Conservation (phyloP, 2,797 vertebrate genomes). For the Acestrorhynchus altus region DNA sequence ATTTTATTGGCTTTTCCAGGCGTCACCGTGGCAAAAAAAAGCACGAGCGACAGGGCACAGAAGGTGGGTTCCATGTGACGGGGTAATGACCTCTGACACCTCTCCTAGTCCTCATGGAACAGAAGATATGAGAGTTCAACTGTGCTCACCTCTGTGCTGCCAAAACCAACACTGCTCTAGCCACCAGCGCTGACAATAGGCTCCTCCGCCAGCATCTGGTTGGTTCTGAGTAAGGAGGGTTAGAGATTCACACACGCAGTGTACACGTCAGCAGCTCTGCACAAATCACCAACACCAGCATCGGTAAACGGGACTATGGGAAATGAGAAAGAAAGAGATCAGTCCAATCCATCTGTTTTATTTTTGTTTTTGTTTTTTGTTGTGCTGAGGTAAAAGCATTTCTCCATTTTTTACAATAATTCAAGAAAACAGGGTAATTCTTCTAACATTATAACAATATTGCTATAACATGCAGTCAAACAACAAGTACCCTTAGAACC, state of each 20-base stretch:
- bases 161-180: conserved; percentile 24
- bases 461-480: too few species aligned
- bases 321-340: not conserved
- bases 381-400: not conserved
- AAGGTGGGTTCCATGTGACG: conserved; percentile 19
- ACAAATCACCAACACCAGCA: not conserved
- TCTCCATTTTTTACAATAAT: not conserved
- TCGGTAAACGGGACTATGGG: not conserved
- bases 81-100: conserved; percentile 50
- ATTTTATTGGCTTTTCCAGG: conserved; percentile 94
- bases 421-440: not conserved
- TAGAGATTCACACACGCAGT: not conserved
- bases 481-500: too few species aligned
- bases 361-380: too few species aligned
- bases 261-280: conserved; percentile 10
- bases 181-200: conserved; percentile 2
- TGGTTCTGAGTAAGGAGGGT: not conserved
- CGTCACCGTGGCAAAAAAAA: conserved; percentile 35
- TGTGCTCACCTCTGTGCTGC: conserved; percentile 1
- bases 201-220: conserved; percentile 2
- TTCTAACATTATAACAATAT: conserved; percentile 1
- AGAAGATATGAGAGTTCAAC: conserved; percentile 39
- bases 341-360: not conserved
- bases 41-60: conserved; percentile 27
- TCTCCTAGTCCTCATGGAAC: conserved; percentile 23